These are phyloP conservation scores for Microcebus ravelobensis DNA, from an alignment of 2,113 vertebrate species.

Conservation along the genomic window DNA sequence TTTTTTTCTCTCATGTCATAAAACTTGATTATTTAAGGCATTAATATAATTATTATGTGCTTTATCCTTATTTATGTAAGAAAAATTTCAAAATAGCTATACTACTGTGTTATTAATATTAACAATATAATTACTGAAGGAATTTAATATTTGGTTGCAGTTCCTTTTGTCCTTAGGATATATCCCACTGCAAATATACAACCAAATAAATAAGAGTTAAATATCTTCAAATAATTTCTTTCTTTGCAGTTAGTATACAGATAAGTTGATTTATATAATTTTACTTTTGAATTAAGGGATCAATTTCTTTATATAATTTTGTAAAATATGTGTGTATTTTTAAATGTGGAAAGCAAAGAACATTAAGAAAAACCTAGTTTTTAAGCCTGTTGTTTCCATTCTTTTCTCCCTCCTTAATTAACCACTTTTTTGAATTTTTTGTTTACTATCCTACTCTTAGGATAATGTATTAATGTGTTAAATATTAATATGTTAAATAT, in stretches of 20 bases:
- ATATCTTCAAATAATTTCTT: neutral
- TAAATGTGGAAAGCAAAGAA: neutral
- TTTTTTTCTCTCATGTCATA: neutral
- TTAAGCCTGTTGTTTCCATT: neutral
- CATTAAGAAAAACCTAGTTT: neutral
- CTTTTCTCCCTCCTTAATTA: neutral
- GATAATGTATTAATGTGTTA: neutral
- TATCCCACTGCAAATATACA: neutral
- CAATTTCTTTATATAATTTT: neutral
- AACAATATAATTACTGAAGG: neutral
- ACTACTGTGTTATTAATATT: neutral
- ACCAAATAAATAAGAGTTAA: neutral
- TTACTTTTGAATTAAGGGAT: neutral
- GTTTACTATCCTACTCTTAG: neutral
- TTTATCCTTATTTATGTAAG: neutral
- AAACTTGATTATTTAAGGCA: neutral
- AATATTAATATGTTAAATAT: neutral
- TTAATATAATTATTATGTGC: neutral
- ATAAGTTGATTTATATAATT: neutral
- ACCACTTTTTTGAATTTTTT: neutral
- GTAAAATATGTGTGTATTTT: neutral
- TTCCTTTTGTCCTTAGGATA: neutral
- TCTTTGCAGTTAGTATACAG: neutral
- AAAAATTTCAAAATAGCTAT: neutral
- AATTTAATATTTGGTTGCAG: neutral